Percentiles rank a stretch among this genome's conserved stretches.
phyloP scores from a whole-genome alignment of 2,113 vertebrate species.

The Calyptomena viridis region DNA sequence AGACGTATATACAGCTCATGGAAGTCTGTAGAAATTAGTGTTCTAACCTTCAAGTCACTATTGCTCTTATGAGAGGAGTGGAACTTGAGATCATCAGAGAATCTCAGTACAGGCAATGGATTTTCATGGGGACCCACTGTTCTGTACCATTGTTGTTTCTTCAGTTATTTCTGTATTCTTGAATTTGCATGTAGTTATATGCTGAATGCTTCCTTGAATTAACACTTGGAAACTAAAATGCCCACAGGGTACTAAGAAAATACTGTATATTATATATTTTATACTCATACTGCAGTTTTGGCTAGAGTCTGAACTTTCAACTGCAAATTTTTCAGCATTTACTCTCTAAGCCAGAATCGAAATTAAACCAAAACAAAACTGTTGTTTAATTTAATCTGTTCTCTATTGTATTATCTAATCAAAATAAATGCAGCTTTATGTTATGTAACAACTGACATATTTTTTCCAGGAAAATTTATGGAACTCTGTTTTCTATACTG shows the following conservation, averaged over 20 bases:
- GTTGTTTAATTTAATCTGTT: not conserved
- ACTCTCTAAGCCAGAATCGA: not conserved
- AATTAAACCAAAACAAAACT: slow-evolving; percentile 12
- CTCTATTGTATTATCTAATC: not conserved
- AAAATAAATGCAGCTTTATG: not conserved
- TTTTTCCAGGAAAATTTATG: not conserved
- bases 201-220: not conserved
- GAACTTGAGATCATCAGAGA: not conserved
- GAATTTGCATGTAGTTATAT: not conserved
- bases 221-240: not conserved
- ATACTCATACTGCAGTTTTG: not conserved
- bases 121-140: not conserved
- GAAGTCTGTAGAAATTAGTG: not conserved
- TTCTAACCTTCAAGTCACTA: not conserved
- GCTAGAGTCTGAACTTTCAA: not conserved
- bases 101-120: not conserved
- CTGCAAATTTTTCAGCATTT: not conserved
- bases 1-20: not conserved
- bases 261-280: not conserved
- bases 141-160: not conserved
- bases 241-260: not conserved
- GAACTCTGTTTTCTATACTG: not conserved
- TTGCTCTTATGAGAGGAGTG: not conserved
- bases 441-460: not conserved
- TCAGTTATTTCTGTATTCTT: not conserved